These are phyloP conservation scores for Agraylea sexmaculata DNA, from an alignment of 1,140 invertebrate species.

Conservation along the genomic window DNA sequence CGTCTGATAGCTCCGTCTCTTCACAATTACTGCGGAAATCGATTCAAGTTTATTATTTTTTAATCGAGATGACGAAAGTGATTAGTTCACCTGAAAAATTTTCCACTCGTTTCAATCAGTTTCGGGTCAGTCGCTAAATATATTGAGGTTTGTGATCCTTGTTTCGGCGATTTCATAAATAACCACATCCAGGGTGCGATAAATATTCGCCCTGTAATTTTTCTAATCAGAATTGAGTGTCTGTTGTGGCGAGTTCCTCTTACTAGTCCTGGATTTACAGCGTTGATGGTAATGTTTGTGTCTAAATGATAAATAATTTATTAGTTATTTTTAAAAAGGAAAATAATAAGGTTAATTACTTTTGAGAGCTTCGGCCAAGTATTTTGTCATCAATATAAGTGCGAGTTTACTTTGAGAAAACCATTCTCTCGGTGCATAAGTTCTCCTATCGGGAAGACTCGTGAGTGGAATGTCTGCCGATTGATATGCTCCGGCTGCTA, in stretches of 20 bases:
- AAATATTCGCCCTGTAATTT: constrained; percentile 31
- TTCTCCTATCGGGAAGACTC: constrained; percentile 33
- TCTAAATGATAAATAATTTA: constrained; percentile 28
- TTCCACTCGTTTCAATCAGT: constrained; percentile 41
- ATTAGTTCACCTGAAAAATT: constrained; percentile 54
- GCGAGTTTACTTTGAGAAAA: constrained; percentile 49
- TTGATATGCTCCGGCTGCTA: constrained; percentile 41
- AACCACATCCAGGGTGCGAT: constrained; percentile 48
- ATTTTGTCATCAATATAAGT: constrained; percentile 40
- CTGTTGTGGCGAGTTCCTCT: constrained; percentile 47
- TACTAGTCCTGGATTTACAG: constrained; percentile 57
- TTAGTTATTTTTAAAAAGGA: constrained; percentile 1
- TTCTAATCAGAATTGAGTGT: constrained; percentile 30
- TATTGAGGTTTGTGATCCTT: constrained; percentile 49
- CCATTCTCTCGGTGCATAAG: constrained; percentile 39
- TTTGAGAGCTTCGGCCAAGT: constrained; percentile 34
- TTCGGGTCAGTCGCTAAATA: constrained; percentile 44
- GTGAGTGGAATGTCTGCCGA: constrained; percentile 35
- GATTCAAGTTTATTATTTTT: constrained; percentile 4
- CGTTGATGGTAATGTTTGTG: constrained; percentile 52
- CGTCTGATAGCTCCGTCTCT: constrained; percentile 29
- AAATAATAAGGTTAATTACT: constrained; percentile 18
- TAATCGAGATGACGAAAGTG: too few relatives aligned
- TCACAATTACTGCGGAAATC: constrained; percentile 36
- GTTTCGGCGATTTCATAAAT: constrained; percentile 45